Evolutionary conservation across 2,797 vertebrate species (phyloP).

Genomic region (Acipenser oxyrinchus): DNA sequence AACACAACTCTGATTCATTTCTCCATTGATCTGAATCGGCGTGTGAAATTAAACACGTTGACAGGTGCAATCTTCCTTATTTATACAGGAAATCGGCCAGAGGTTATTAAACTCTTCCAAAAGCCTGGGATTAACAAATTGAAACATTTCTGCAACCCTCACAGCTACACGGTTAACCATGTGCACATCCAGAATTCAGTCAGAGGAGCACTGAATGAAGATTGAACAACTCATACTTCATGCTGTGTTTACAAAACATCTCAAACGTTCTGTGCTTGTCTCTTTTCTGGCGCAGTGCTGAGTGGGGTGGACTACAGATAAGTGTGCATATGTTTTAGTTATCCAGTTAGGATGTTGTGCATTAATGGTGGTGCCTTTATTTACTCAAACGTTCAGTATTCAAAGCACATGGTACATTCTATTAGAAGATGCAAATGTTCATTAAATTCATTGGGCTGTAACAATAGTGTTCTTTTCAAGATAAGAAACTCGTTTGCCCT

Average conservation of each 20-base stretch:
- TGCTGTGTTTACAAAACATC: background rate
- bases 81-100: slow-evolving; percentile 28
- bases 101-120: slow-evolving; percentile 19
- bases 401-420: slow-evolving; percentile 32
- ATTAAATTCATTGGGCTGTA: slow-evolving; percentile 43
- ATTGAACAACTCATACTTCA: too few species aligned
- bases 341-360: slow-evolving; percentile 11
- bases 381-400: slow-evolving; percentile 34
- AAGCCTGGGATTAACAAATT: slow-evolving; percentile 14
- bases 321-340: slow-evolving; percentile 12
- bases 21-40: slow-evolving; percentile 44
- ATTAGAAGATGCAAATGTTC: slow-evolving; percentile 38
- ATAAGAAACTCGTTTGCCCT: slow-evolving; percentile 36
- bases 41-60: slow-evolving; percentile 54
- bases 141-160: background rate
- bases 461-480: slow-evolving; percentile 32
- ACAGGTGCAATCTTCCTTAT: slow-evolving; percentile 36
- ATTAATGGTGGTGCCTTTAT: slow-evolving; percentile 28
- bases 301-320: slow-evolving; percentile 16
- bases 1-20: slow-evolving; percentile 42
- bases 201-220: too few species aligned
- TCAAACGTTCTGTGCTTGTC: slow-evolving; percentile 1
- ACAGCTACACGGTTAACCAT: too few species aligned
- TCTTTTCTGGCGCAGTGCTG: slow-evolving; percentile 14
- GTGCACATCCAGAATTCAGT: too few species aligned